These are phyloP conservation scores for Lagorchestes hirsutus DNA, from an alignment of 2,797 vertebrate genomes.

Conservation along the genomic window DNA sequence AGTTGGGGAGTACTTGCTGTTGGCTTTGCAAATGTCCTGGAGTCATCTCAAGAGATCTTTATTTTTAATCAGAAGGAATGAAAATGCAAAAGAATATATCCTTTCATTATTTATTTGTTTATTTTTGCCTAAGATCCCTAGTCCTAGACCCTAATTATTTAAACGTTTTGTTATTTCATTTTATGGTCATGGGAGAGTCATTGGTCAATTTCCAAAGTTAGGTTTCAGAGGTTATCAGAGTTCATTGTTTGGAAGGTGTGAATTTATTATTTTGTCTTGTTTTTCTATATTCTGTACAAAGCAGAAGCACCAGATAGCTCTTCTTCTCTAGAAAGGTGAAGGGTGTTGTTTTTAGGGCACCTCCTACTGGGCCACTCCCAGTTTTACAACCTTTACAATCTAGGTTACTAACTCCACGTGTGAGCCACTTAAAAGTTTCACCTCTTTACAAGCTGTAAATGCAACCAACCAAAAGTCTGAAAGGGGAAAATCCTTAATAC, in stretches of 20 bases:
- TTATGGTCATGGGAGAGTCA: too few species aligned
- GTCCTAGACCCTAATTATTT: conserved; percentile 51
- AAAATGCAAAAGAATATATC: conserved; percentile 47
- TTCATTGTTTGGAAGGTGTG: conserved; percentile 2
- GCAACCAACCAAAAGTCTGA: not conserved
- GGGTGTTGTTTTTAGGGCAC: not conserved
- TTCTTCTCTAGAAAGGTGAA: not conserved
- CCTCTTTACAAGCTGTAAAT: not conserved
- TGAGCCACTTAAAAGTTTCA: not conserved
- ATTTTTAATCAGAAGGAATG: conserved; percentile 54
- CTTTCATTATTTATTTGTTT: conserved; percentile 10
- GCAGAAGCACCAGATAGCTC: not conserved
- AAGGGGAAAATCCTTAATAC: not conserved
- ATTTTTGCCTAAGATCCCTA: not conserved
- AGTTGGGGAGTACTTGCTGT: not conserved
- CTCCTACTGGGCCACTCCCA: not conserved
- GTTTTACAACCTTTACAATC: not conserved
- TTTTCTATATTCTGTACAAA: not conserved
- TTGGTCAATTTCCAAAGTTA: conserved; percentile 34
- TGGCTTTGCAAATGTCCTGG: not conserved
- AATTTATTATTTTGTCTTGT: conserved; percentile 11
- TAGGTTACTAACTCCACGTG: not conserved
- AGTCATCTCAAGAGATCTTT: conserved; percentile 3
- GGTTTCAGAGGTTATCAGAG: conserved; percentile 6
- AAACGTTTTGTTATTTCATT: not conserved